A percentile compares a stretch with the other conserved stretches of the same genome.
These are phyloP conservation scores for Philhelius pedissequus DNA, from an alignment of 2,888 invertebrate genomes.

Conservation along the genomic window DNA sequence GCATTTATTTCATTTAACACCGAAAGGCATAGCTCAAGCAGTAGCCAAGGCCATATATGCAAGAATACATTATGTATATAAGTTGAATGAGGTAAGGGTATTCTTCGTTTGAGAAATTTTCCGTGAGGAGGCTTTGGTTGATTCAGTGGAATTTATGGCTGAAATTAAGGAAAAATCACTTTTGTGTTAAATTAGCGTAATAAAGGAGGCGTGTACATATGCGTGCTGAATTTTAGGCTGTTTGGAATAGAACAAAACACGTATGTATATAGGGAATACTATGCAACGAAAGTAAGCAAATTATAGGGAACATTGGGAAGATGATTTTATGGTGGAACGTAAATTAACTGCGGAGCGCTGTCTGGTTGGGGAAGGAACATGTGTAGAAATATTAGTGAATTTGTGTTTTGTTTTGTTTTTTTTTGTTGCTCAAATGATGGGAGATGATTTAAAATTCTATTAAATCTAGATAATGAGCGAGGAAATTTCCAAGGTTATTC, in stretches of 20 bases:
- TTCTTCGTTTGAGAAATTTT: background rate
- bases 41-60: background rate
- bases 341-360: constrained; percentile 61
- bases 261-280: background rate
- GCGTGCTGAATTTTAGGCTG: background rate
- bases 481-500: constrained; percentile 3
- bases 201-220: constrained; percentile 54
- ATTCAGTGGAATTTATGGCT: constrained; percentile 64
- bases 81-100: background rate
- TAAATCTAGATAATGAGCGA: constrained; percentile 43
- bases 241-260: background rate
- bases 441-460: constrained; percentile 51
- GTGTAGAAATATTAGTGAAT: background rate
- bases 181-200: constrained; percentile 69
- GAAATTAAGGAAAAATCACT: constrained; percentile 67
- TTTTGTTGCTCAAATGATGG: background rate
- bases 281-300: constrained; percentile 24
- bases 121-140: constrained; percentile 5
- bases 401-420: background rate
- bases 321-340: constrained; percentile 65
- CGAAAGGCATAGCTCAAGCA: constrained; percentile 7
- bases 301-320: constrained; percentile 54
- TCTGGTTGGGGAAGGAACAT: background rate
- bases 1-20: constrained; percentile 55
- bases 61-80: background rate